Evolutionary conservation across 1,140 invertebrate genomes (phyloP).

Genomic region (Diabrotica undecimpunctata): DNA sequence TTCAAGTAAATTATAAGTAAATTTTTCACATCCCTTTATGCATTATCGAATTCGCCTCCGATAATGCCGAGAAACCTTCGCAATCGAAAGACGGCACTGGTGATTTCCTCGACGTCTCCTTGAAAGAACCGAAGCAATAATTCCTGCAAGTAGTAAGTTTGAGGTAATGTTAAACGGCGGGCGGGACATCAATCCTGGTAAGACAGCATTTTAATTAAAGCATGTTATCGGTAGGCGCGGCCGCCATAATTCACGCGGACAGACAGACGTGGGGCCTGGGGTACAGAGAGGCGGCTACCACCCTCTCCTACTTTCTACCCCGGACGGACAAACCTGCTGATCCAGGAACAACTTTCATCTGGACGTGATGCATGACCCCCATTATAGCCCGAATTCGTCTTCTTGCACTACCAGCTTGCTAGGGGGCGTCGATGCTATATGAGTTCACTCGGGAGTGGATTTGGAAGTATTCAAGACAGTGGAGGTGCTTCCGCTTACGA

Average conservation of each 20-base stretch:
- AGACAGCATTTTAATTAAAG: conserved; percentile 50
- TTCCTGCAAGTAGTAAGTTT: conserved; percentile 18
- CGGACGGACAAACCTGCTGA: conserved; percentile 48
- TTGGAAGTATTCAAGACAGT: too few relatives aligned
- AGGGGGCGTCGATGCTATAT: conserved; percentile 6
- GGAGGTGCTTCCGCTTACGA: too few relatives aligned
- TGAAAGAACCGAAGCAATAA: conserved; percentile 15
- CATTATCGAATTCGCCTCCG: too few relatives aligned
- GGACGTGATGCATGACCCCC: conserved; percentile 46
- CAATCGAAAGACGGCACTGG: neutral
- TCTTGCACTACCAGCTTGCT: conserved; percentile 15
- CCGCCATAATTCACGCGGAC: conserved; percentile 45
- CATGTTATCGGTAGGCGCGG: conserved; percentile 49
- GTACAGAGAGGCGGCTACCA: conserved; percentile 23
- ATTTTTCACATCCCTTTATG: too few relatives aligned
- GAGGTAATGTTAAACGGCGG: conserved; percentile 20
- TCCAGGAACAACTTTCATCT: conserved; percentile 50
- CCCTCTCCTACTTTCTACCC: conserved; percentile 32
- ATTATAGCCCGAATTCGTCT: conserved; percentile 41
- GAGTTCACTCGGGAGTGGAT: neutral
- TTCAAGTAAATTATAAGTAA: too few relatives aligned
- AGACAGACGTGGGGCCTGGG: conserved; percentile 35
- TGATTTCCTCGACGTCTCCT: neutral
- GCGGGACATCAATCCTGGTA: conserved; percentile 43
- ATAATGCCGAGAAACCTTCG: neutral